Conservation (phyloP, 2,888 invertebrate genomes). For the Melikaiella ostensackeni region DNA sequence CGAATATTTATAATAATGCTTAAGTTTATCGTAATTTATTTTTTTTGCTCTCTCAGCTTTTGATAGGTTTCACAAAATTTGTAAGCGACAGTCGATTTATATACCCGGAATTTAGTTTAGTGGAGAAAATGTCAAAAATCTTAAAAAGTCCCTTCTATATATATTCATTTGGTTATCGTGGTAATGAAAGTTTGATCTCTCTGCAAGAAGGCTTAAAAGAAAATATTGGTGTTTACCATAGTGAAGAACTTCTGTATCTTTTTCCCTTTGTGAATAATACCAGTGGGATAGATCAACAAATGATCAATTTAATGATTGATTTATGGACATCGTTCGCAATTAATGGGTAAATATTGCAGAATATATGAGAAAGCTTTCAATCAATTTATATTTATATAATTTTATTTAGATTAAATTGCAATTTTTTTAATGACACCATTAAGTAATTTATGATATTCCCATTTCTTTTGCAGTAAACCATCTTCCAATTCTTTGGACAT, state of each 20-base stretch:
- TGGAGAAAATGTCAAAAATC: not conserved
- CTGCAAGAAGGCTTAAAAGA: not conserved
- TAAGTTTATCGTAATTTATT: not conserved
- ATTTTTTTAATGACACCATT: not conserved
- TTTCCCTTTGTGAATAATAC: not conserved
- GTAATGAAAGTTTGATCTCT: conserved; percentile 18
- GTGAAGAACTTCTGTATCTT: conserved; percentile 30
- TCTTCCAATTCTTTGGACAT: not conserved
- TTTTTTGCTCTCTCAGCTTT: not conserved
- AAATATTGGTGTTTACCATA: conserved; percentile 19
- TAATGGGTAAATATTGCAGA: not conserved
- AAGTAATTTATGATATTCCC: not conserved
- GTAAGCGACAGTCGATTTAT: conserved; percentile 7
- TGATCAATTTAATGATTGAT: conserved; percentile 18
- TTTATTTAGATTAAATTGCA: not conserved
- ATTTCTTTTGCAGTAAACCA: not conserved
- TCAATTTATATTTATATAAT: not conserved
- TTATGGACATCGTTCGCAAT: conserved; percentile 30
- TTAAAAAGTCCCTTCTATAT: not conserved
- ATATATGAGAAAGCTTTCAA: not conserved
- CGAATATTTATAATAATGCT: too few relatives aligned
- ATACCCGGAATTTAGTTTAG: not conserved
- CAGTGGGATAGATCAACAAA: not conserved
- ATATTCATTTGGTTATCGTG: conserved; percentile 16
- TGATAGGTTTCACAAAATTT: conserved; percentile 12